A percentile compares a stretch with the other conserved stretches of the same genome.
Evolutionary conservation across 1,140 invertebrate species (phyloP).

Genomic region (Andricus grossulariae): DNA sequence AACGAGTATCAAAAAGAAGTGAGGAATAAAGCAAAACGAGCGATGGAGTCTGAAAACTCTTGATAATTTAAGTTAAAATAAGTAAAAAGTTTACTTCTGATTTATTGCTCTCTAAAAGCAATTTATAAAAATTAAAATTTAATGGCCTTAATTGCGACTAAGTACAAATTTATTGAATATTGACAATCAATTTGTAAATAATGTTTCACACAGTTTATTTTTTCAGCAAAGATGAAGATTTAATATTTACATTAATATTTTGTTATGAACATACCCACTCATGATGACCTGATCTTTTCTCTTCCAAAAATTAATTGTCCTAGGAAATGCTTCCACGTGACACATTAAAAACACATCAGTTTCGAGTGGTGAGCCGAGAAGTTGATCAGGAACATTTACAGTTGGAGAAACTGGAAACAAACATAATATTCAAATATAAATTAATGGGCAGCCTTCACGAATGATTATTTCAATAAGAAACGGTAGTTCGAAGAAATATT

Average conservation of each 20-base stretch:
- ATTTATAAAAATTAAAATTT: no score
- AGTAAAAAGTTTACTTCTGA: not conserved
- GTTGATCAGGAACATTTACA: slow-evolving; percentile 75
- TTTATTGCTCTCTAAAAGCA: no score
- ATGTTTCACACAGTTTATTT: no score
- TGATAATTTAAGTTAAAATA: not conserved
- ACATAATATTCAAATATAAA: slow-evolving; percentile 34
- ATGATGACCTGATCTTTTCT: slow-evolving; percentile 74
- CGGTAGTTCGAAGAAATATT: no score
- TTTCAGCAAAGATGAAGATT: not conserved
- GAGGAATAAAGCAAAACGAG: slow-evolving; percentile 8
- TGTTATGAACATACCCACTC: slow-evolving; percentile 67
- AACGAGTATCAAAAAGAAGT: not conserved
- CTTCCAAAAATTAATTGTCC: slow-evolving; percentile 78
- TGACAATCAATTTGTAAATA: no score
- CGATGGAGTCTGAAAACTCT: not conserved
- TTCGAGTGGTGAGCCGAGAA: slow-evolving; percentile 76
- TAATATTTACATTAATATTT: slow-evolving; percentile 1
- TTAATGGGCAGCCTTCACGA: no score
- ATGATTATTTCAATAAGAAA: no score
- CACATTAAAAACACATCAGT: slow-evolving; percentile 77
- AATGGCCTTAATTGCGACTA: no score
- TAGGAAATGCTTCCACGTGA: slow-evolving; percentile 79
- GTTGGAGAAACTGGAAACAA: slow-evolving; percentile 74
- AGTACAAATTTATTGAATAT: no score